phyloP scores from a whole-genome alignment of 2,113 vertebrate species.

The Taurulus bubalis region DNA sequence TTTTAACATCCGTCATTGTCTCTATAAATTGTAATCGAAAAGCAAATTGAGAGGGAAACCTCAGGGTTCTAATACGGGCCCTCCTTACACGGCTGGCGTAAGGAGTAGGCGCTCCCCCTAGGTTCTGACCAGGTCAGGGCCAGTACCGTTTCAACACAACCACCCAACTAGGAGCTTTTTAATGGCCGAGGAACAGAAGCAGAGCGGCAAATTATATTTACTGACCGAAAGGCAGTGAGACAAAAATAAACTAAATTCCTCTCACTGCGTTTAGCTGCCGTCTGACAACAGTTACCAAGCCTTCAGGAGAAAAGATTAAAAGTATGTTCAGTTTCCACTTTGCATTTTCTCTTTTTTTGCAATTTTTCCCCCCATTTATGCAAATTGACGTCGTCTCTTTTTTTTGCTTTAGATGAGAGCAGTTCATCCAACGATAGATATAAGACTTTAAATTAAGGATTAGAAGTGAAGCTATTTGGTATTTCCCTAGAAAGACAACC shows the following conservation, averaged over 20 bases:
- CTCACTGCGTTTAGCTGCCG: too few relatives aligned
- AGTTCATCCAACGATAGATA: neutral
- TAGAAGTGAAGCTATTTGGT: neutral
- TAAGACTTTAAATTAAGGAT: neutral
- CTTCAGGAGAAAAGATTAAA: neutral
- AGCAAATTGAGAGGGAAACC: too few relatives aligned
- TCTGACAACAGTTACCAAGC: neutral
- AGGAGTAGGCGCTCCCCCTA: too few relatives aligned
- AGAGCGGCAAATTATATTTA: neutral
- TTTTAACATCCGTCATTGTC: too few relatives aligned
- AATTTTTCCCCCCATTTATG: neutral
- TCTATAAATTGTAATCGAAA: too few relatives aligned
- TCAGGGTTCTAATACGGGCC: too few relatives aligned
- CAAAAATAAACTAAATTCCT: neutral
- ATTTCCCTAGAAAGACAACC: too few relatives aligned
- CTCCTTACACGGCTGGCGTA: too few relatives aligned
- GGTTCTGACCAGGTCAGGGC: too few relatives aligned
- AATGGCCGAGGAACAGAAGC: neutral
- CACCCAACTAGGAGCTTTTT: neutral
- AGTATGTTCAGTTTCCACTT: neutral
- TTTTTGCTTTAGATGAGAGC: neutral
- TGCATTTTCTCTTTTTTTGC: neutral
- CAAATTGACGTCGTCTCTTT: neutral
- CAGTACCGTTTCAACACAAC: too few relatives aligned
- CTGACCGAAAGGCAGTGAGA: neutral